Base-by-base conservation (phyloP, 2,113 vertebrate species). In the Tricholaema leucomelas region DNA sequence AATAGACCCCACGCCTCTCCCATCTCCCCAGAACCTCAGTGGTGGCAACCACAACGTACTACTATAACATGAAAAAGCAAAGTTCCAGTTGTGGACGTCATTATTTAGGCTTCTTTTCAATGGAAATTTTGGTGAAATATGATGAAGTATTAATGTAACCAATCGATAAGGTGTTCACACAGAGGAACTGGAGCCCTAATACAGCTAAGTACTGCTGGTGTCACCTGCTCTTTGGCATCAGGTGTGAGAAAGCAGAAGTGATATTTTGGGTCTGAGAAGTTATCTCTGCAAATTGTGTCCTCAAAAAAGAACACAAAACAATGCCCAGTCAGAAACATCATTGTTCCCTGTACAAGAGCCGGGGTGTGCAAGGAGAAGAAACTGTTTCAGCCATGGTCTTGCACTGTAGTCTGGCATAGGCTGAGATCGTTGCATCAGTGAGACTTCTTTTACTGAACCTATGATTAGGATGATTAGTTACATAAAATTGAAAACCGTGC, bases 321-420 rank as follows among this genome's bases (percentile, higher is more conserved):
- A 0, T 28, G 38, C 23, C 38, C 36, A 11, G 65, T 10, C 42
- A 52, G 46, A 23, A 2, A 2, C 20, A 15, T 40, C 1, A 0
- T 42, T 1, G 3, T 42, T 52, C 50, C 38, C 38, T 35, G 20
- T 11, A 2, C 31, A 14, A 24, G 7, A 50, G 35, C 6, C 5
- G 3, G 58, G 17, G 58, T 15, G 35, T 38, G 2, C 0, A 0
- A 0, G 50, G 33, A 48, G 17, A 54, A 65, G 60, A 52, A 67
- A 52, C 12, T 61, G 4, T 50, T 50, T 40, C 31, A 18, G 5
- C 33, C 33, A 24, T 54, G 35, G 24, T 13, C 31, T 23, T 36
- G n/a, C 33, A 1, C 20, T 54, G 35, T 1, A 40, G 44, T n/a
- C 56, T 54, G 35, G 46, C 44, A 38, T 54, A 54, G 46, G 28